phyloP scores from a whole-genome alignment of 2,888 invertebrate species.

The Mythimna impura region DNA sequence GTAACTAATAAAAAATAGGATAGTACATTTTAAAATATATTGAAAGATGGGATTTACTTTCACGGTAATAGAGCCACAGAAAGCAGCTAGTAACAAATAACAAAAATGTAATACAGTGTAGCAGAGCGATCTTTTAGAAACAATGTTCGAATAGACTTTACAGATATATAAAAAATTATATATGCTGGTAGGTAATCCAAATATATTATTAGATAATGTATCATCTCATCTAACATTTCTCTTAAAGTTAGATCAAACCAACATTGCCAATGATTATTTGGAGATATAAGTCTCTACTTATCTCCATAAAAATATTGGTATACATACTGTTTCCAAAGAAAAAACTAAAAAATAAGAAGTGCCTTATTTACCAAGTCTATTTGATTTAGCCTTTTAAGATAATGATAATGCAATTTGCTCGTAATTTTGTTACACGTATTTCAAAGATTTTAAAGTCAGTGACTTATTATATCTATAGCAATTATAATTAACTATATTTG shows the following conservation, averaged over 20 bases:
- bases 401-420: constrained; percentile 14
- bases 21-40: too few relatives aligned
- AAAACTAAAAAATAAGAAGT: constrained; percentile 17
- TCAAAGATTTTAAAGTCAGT: background rate
- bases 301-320: background rate
- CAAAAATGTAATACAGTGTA: background rate
- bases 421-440: background rate
- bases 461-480: too few relatives aligned
- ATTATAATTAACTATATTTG: too few relatives aligned
- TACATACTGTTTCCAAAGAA: background rate
- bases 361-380: constrained; percentile 4
- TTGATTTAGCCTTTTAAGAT: constrained; percentile 5
- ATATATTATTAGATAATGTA: background rate
- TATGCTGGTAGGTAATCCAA: background rate
- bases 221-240: constrained; percentile 5
- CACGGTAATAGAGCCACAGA: too few relatives aligned
- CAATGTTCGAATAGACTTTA: background rate
- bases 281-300: background rate
- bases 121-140: background rate
- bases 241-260: too few relatives aligned
- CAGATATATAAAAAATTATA: background rate
- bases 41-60: too few relatives aligned
- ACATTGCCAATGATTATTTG: too few relatives aligned
- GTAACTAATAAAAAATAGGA: too few relatives aligned
- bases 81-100: background rate